Conservation (phyloP, 2,888 invertebrate species). For the Campoplex capitator region DNA sequence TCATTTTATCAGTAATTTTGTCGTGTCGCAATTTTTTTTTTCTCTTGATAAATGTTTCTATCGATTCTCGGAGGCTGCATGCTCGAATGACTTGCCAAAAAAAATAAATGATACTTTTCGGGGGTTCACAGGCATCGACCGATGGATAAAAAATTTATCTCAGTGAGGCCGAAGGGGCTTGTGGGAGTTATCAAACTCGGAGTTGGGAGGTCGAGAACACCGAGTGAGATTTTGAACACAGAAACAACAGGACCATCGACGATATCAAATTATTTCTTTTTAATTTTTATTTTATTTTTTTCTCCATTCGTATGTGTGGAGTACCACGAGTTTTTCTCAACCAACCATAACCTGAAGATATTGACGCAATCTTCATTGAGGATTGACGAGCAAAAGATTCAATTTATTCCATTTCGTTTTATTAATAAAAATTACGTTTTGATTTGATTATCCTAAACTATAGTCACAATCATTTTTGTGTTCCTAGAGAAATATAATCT, state of each 20-base stretch:
- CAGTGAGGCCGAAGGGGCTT: neutral
- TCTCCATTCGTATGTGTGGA: neutral
- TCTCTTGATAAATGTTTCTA: neutral
- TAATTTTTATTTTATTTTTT: neutral
- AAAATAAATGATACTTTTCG: neutral
- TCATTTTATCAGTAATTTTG: neutral
- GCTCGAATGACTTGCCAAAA: neutral
- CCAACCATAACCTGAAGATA: neutral
- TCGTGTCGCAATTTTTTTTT: neutral
- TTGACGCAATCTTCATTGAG: neutral
- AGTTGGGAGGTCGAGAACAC: conserved; percentile 34
- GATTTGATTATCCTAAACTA: neutral
- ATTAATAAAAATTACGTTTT: neutral
- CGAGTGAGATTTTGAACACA: conserved; percentile 23
- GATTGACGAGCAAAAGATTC: neutral
- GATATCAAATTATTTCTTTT: neutral
- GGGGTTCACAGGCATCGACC: neutral
- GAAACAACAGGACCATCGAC: conserved; percentile 3
- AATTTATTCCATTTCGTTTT: neutral
- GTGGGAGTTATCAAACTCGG: conserved; percentile 8
- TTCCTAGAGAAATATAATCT: neutral
- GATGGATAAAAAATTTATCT: conserved; percentile 16
- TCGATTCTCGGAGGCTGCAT: neutral
- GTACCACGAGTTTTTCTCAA: neutral
- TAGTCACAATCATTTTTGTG: too few species aligned